A percentile compares a stretch with the other conserved stretches of the same genome.
phyloP scores from a whole-genome alignment of 2,797 vertebrate genomes.

The Pygocentrus nattereri region DNA sequence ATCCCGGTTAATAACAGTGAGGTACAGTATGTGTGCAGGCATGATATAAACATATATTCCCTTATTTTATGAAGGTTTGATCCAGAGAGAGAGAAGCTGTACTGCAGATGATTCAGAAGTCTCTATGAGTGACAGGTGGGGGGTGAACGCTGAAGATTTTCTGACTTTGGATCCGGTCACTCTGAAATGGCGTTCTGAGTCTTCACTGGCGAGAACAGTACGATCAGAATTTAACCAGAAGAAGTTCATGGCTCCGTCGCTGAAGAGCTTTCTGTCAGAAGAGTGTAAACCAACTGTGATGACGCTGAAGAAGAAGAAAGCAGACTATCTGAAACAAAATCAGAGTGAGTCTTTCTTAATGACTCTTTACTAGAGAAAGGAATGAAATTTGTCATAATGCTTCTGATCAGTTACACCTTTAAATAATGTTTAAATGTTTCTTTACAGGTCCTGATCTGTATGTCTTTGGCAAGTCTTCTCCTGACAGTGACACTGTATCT shows the following conservation, averaged over 20 bases:
- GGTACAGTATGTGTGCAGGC: too few species aligned
- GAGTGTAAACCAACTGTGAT: background rate
- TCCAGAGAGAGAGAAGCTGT: constrained; percentile 9
- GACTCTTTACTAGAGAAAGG: background rate
- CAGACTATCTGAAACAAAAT: constrained; percentile 6
- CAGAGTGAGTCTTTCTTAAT: background rate
- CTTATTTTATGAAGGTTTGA: background rate
- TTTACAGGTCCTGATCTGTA: background rate
- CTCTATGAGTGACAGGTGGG: background rate
- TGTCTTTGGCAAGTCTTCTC: background rate
- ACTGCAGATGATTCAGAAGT: constrained; percentile 4
- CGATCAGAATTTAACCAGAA: constrained; percentile 7
- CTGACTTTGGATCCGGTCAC: background rate
- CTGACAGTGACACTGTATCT: background rate
- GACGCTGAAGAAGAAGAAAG: background rate
- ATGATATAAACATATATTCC: background rate
- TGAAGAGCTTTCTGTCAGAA: constrained; percentile 5
- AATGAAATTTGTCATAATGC: too few species aligned
- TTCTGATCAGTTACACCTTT: too few species aligned
- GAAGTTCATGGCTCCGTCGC: background rate
- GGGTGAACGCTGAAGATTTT: background rate
- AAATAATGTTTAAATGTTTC: background rate
- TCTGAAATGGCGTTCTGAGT: background rate
- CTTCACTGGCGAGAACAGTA: background rate
- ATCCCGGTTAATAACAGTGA: too few species aligned